phyloP scores from a whole-genome alignment of 1,140 invertebrate species.

The Wasmannia auropunctata region DNA sequence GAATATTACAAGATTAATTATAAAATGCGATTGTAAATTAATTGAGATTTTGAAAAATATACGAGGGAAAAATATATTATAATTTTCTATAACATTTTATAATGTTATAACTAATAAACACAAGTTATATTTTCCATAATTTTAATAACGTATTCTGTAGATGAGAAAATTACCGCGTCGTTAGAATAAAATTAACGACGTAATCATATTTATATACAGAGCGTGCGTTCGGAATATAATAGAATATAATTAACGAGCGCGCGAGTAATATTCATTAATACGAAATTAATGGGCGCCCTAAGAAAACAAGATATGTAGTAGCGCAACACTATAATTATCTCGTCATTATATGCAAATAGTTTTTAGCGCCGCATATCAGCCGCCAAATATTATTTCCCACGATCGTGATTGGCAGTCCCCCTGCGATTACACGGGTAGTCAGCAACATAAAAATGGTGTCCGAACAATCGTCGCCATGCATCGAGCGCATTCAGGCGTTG shows the following conservation, averaged over 20 bases:
- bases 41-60: not conserved
- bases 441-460: slow-evolving; percentile 39
- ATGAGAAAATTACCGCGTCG: slow-evolving; percentile 7
- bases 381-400: slow-evolving; percentile 16
- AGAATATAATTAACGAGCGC: slow-evolving; percentile 26
- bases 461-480: slow-evolving; percentile 30
- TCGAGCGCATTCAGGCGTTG: slow-evolving; percentile 24
- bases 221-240: slow-evolving; percentile 31
- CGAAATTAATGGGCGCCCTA: slow-evolving; percentile 19
- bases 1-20: no score
- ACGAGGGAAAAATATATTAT: not conserved
- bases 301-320: slow-evolving; percentile 3
- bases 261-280: slow-evolving; percentile 35
- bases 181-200: slow-evolving; percentile 34
- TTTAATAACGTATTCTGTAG: slow-evolving; percentile 11
- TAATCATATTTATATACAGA: slow-evolving; percentile 6
- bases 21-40: not conserved
- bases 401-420: slow-evolving; percentile 3
- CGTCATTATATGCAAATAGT: not conserved
- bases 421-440: slow-evolving; percentile 17
- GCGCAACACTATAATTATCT: not conserved
- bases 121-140: not conserved
- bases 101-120: slow-evolving; percentile 8
- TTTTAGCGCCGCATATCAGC: not conserved
- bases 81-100: not conserved